Conservation (phyloP, 1,140 invertebrate species). For the Ips nitidus region DNA sequence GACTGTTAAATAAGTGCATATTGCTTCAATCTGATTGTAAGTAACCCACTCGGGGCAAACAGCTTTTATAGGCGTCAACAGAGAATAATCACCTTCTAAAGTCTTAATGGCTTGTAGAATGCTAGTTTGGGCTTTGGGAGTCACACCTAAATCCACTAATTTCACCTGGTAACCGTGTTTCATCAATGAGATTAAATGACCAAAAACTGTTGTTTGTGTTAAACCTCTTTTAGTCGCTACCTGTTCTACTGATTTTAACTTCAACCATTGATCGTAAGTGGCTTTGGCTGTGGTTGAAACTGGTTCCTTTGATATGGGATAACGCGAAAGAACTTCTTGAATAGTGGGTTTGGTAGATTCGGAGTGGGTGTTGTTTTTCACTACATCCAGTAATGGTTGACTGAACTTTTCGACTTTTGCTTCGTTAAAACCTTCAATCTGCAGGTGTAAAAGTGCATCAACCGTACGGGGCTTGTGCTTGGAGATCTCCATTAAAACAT, state of each 20-base stretch:
- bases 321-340: constrained; percentile 32
- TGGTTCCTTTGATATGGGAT: constrained; percentile 28
- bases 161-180: constrained; percentile 43
- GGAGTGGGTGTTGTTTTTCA: constrained; percentile 22
- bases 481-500: constrained; percentile 58
- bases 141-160: constrained; percentile 39
- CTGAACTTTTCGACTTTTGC: constrained; percentile 63
- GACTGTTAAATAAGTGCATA: constrained; percentile 39
- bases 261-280: constrained; percentile 5
- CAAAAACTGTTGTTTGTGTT: constrained; percentile 27
- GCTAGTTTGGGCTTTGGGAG: constrained; percentile 14
- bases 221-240: constrained; percentile 28
- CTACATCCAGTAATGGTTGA: constrained; percentile 44
- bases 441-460: constrained; percentile 47
- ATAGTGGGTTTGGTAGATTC: constrained; percentile 17
- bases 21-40: constrained; percentile 40
- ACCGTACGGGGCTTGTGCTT: constrained; percentile 55
- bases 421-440: constrained; percentile 62
- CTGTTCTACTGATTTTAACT: background rate
- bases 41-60: constrained; percentile 40
- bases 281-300: background rate
- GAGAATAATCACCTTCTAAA: constrained; percentile 12
- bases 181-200: constrained; percentile 37
- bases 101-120: constrained; percentile 29
- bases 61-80: constrained; percentile 26